A percentile compares a stretch with the other conserved stretches of the same genome.
Conservation (phyloP, 2,797 vertebrate species). For the Pyrocephalus nanus region DNA sequence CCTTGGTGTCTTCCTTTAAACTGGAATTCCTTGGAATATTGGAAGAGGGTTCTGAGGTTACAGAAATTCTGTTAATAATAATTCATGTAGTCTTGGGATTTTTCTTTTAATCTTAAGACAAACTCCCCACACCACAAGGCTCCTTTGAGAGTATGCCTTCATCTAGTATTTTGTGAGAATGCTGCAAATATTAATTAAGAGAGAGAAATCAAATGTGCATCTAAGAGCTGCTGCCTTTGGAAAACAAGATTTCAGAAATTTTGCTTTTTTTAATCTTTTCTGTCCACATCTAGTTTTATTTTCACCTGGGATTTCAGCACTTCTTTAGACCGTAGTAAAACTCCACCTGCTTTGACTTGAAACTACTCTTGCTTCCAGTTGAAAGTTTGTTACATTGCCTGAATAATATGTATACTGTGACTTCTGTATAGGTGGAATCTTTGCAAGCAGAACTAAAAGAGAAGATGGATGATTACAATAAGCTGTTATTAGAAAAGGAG, state of each 20-base stretch:
- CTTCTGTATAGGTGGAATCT: slow-evolving; percentile 83
- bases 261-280: slow-evolving; percentile 10
- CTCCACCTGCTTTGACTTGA: neutral
- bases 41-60: neutral
- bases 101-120: neutral
- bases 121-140: neutral
- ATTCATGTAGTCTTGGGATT: neutral
- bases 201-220: neutral
- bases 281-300: neutral
- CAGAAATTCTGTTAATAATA: neutral
- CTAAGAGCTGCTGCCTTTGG: neutral
- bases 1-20: neutral
- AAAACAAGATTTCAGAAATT: slow-evolving; percentile 2
- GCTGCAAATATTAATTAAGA: neutral
- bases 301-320: neutral
- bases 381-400: neutral
- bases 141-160: neutral
- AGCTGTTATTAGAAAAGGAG: slow-evolving; percentile 83
- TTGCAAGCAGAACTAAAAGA: slow-evolving; percentile 87
- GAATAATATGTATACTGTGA: neutral
- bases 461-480: slow-evolving; percentile 84
- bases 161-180: neutral
- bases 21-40: neutral
- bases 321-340: neutral
- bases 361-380: neutral